These are phyloP conservation scores for Zosterops lateralis DNA, from an alignment of 2,113 vertebrate genomes.

Conservation along the genomic window DNA sequence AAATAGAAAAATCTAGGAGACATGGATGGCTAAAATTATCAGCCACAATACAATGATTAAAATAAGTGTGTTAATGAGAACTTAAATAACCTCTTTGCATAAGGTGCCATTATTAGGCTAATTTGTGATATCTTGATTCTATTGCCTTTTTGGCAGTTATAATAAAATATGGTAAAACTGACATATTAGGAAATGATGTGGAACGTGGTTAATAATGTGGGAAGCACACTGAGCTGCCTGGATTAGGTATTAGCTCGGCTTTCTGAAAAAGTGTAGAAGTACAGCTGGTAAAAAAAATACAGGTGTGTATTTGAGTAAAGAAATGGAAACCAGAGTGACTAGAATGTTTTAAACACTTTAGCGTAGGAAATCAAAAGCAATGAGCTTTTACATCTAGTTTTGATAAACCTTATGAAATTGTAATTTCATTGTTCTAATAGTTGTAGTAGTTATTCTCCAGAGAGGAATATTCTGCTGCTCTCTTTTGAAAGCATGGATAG, in stretches of 20 bases:
- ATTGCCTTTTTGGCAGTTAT: neutral
- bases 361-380: neutral
- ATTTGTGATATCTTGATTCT: neutral
- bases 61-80: neutral
- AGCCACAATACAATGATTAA: neutral
- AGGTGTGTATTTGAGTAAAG: neutral
- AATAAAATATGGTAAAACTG: neutral
- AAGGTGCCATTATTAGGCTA: neutral
- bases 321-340: neutral
- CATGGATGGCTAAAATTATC: neutral
- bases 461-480: neutral
- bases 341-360: neutral
- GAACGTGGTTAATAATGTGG: rapidly evolving
- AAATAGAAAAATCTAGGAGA: neutral
- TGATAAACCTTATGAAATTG: neutral
- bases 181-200: neutral
- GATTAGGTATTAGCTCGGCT: neutral
- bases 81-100: neutral
- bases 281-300: neutral
- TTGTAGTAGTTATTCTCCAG: neutral
- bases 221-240: neutral
- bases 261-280: neutral
- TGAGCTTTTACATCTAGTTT: neutral
- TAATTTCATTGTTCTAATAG: neutral
- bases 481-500: neutral